phyloP scores from a whole-genome alignment of 2,888 invertebrate genomes.

The Dasypolia templi region DNA sequence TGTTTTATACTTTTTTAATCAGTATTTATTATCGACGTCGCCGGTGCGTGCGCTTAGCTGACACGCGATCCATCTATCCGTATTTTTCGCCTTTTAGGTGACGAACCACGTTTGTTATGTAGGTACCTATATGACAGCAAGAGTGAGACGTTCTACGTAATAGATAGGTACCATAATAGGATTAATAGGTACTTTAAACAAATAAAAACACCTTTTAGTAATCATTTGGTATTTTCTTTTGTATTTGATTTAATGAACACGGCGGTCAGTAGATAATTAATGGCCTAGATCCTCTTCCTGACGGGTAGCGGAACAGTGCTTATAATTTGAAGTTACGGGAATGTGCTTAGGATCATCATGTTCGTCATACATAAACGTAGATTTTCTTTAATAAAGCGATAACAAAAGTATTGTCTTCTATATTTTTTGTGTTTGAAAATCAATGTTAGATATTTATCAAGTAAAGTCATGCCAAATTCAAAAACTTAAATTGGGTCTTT shows the following conservation, averaged over 20 bases:
- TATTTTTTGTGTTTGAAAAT: not conserved
- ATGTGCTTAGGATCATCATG: not conserved
- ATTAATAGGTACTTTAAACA: no score
- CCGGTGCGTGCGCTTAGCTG: slow-evolving; percentile 57
- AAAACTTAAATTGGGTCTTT: not conserved
- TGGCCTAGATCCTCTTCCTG: slow-evolving; percentile 31
- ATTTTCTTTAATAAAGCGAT: not conserved
- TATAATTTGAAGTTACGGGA: not conserved
- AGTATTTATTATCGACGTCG: slow-evolving; percentile 42
- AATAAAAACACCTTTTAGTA: slow-evolving; percentile 2
- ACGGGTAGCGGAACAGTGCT: not conserved
- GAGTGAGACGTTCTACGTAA: slow-evolving; percentile 14
- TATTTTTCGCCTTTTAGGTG: slow-evolving; percentile 60
- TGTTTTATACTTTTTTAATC: slow-evolving; percentile 44
- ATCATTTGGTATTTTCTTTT: not conserved
- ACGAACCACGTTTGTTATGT: slow-evolving; percentile 11
- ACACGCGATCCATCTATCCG: slow-evolving; percentile 68
- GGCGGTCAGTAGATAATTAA: slow-evolving; percentile 14
- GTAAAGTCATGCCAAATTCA: not conserved
- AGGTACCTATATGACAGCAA: not conserved
- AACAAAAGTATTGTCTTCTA: not conserved
- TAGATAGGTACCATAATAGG: slow-evolving; percentile 1
- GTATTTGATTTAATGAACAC: slow-evolving; percentile 8
- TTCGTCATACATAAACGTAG: not conserved
- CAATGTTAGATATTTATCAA: not conserved